phyloP scores from a whole-genome alignment of 2,797 vertebrate genomes.

The Galaxias olidus region DNA sequence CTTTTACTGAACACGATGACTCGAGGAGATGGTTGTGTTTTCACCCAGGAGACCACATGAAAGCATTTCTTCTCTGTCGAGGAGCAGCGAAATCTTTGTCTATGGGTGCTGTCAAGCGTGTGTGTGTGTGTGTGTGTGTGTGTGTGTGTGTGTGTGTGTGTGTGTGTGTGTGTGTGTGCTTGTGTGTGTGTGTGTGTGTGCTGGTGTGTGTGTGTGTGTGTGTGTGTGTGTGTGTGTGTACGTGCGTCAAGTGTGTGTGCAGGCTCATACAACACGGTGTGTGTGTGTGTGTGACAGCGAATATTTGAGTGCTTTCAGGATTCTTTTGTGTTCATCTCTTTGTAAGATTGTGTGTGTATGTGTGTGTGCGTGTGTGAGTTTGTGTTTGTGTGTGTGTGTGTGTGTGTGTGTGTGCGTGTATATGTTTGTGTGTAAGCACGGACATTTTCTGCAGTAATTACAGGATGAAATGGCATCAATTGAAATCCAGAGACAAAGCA shows the following conservation, averaged over 20 bases:
- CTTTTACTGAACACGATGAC: too few relatives aligned
- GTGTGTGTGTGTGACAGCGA: not conserved
- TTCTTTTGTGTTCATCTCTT: too few relatives aligned
- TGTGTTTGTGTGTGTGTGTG: too few relatives aligned
- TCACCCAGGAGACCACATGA: not conserved
- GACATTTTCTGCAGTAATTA: too few relatives aligned
- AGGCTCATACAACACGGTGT: not conserved
- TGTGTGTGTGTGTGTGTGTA: not conserved
- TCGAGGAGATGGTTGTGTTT: too few relatives aligned
- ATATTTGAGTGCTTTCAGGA: too few relatives aligned
- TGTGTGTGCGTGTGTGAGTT: too few relatives aligned
- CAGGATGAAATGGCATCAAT: too few relatives aligned
- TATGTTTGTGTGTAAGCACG: not conserved
- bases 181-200: not conserved
- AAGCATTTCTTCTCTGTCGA: not conserved
- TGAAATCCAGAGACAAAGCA: too few relatives aligned
- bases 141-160: not conserved
- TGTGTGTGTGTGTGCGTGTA: too few relatives aligned
- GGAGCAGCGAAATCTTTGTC: not conserved
- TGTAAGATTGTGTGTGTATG: not conserved
- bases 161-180: not conserved
- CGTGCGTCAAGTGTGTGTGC: not conserved
- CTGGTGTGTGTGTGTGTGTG: not conserved
- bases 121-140: not conserved
- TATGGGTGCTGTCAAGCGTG: too few relatives aligned